Evolutionary conservation across 1,140 invertebrate species (phyloP).

Genomic region (Limonius californicus): DNA sequence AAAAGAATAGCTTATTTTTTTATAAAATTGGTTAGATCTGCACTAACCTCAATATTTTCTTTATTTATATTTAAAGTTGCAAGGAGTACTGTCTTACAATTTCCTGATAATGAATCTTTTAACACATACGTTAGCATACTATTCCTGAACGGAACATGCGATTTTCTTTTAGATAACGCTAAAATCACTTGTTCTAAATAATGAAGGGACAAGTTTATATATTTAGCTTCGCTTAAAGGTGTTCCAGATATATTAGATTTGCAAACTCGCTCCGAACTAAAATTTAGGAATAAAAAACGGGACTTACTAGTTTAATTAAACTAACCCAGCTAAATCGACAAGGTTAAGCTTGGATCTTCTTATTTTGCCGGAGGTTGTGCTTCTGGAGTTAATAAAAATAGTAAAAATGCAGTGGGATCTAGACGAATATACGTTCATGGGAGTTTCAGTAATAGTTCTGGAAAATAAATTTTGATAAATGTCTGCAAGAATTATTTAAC

Average conservation of each 20-base stretch:
- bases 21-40: neutral
- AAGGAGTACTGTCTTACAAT: constrained; percentile 65
- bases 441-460: constrained; percentile 62
- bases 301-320: constrained; percentile 24
- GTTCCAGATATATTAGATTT: constrained; percentile 51
- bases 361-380: constrained; percentile 49
- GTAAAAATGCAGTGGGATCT: constrained; percentile 68
- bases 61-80: constrained; percentile 57
- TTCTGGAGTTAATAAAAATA: constrained; percentile 54
- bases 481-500: too few relatives aligned
- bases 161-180: constrained; percentile 56
- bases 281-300: constrained; percentile 14
- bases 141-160: constrained; percentile 64
- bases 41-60: constrained; percentile 53
- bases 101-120: constrained; percentile 62
- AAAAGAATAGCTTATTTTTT: constrained; percentile 14
- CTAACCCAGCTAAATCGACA: constrained; percentile 64
- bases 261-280: constrained; percentile 50
- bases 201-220: constrained; percentile 66
- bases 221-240: constrained; percentile 58
- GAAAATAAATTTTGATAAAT: too few relatives aligned
- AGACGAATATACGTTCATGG: constrained; percentile 63
- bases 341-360: constrained; percentile 60
- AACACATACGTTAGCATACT: constrained; percentile 63
- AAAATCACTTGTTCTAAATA: constrained; percentile 67